These are phyloP conservation scores for Mallotus villosus DNA, from an alignment of 2,797 vertebrate species.

Conservation along the genomic window DNA sequence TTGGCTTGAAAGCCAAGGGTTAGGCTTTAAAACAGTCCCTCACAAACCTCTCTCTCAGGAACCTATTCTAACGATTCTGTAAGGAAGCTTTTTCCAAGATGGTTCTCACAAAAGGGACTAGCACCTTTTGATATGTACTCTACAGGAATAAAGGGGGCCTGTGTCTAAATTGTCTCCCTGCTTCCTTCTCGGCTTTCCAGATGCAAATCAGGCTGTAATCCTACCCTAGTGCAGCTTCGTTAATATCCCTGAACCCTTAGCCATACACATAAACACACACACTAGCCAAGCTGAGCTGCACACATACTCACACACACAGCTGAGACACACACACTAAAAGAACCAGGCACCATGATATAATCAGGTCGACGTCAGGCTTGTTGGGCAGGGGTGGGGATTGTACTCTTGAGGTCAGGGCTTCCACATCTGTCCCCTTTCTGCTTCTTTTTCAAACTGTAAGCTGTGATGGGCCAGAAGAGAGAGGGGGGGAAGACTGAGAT, in stretches of 20 bases:
- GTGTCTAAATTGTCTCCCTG: too few species aligned
- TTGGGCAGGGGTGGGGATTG: background rate
- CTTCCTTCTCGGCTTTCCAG: background rate
- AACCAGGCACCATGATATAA: slow-evolving; percentile 5
- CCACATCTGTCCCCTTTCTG: slow-evolving; percentile 11
- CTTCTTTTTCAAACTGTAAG: background rate
- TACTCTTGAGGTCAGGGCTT: slow-evolving; percentile 9
- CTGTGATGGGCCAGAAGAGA: background rate
- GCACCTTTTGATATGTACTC: too few species aligned
- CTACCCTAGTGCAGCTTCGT: background rate
- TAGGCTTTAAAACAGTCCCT: too few species aligned
- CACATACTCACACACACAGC: background rate
- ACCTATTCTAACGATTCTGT: too few species aligned
- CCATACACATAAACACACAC: background rate
- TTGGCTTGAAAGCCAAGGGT: too few species aligned
- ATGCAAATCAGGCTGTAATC: slow-evolving; percentile 9
- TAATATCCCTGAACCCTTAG: background rate
- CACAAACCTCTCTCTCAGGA: too few species aligned
- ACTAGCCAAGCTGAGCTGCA: background rate
- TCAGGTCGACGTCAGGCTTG: background rate
- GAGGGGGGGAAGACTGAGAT: background rate
- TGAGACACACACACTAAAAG: background rate
- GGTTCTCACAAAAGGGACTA: too few species aligned
- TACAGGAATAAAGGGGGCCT: too few species aligned
- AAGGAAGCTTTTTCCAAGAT: too few species aligned